Evolutionary conservation across 2,888 invertebrate species (phyloP).

Genomic region (Caenorhabditis wallacei): DNA sequence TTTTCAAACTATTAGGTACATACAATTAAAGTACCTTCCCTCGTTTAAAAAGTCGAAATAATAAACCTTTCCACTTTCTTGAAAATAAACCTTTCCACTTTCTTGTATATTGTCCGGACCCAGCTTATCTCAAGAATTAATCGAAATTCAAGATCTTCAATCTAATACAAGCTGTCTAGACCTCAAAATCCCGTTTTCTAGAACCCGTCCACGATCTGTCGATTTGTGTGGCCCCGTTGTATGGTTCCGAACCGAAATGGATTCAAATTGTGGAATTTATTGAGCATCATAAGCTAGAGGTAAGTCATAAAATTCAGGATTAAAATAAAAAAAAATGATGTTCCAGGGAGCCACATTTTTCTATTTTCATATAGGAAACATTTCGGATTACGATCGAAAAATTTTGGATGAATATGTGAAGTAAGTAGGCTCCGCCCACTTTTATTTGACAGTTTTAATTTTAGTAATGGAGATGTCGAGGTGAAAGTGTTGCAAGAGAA

Average conservation of each 20-base stretch:
- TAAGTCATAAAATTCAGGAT: background rate
- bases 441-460: background rate
- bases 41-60: too few species aligned
- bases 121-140: too few species aligned
- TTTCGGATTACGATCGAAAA: constrained; percentile 35
- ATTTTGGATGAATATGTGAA: constrained; percentile 46
- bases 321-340: too few species aligned
- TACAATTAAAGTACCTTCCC: too few species aligned
- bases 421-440: too few species aligned
- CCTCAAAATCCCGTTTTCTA: constrained; percentile 1
- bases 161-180: too few species aligned
- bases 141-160: too few species aligned
- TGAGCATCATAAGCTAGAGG: constrained; percentile 31
- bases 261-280: constrained; percentile 42
- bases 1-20: too few species aligned
- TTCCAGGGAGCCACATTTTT: constrained; percentile 41
- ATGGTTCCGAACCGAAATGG: constrained; percentile 46
- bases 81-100: too few species aligned
- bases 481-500: constrained; percentile 37
- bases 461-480: constrained; percentile 40
- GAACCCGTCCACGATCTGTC: constrained; percentile 40
- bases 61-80: too few species aligned
- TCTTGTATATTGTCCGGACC: too few species aligned
- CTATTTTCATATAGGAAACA: constrained; percentile 43
- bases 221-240: constrained; percentile 37